phyloP scores from a whole-genome alignment of 2,113 vertebrate genomes.

The Xiphorhynchus elegans region DNA sequence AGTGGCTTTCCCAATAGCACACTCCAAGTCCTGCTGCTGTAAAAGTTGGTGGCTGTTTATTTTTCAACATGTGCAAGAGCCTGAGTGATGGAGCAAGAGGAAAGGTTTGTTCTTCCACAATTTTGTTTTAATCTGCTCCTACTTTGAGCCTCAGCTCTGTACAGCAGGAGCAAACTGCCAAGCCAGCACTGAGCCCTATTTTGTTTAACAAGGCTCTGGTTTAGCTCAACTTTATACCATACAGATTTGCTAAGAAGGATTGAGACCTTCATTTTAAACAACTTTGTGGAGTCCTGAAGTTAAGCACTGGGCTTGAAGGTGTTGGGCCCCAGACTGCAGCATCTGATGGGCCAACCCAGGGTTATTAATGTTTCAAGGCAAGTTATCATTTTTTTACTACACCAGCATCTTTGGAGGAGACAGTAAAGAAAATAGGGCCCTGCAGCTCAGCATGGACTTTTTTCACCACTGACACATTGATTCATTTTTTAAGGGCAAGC shows the following conservation, averaged over 20 bases:
- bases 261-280: constrained; percentile 32
- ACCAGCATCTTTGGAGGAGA: background rate
- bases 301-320: background rate
- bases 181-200: constrained; percentile 17
- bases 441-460: background rate
- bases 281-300: background rate
- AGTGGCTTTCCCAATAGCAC: background rate
- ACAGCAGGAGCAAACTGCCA: background rate
- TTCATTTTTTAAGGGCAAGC: background rate
- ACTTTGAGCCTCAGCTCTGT: background rate
- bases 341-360: background rate
- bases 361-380: background rate
- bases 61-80: constrained; percentile 14
- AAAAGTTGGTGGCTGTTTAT: constrained; percentile 29
- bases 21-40: background rate
- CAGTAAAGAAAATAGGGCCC: background rate
- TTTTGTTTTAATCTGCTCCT: background rate
- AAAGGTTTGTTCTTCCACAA: background rate
- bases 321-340: background rate
- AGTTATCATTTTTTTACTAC: background rate
- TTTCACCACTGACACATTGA: background rate
- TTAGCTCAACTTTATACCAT: constrained; percentile 57
- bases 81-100: background rate
- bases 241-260: constrained; percentile 4
- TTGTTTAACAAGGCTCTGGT: constrained; percentile 63